Evolutionary conservation across 1,140 invertebrate genomes (phyloP).

Genomic region (Ganaspis sp.): DNA sequence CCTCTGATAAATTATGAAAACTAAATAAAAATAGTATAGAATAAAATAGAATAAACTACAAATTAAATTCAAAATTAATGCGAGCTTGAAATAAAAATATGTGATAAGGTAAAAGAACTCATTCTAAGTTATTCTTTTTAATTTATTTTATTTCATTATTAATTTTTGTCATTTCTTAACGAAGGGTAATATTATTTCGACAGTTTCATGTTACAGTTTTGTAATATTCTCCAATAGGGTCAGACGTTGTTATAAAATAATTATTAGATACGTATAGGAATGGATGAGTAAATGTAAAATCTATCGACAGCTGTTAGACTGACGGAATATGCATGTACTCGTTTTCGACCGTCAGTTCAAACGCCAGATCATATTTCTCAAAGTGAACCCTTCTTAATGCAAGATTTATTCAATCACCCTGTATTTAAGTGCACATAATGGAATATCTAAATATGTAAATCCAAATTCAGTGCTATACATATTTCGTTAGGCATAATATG

Average conservation of each 20-base stretch:
- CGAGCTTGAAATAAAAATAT: too few species aligned
- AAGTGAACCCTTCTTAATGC: constrained; percentile 12
- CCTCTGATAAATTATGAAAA: not conserved
- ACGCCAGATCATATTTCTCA: not conserved
- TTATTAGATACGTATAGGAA: not conserved
- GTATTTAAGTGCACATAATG: constrained; percentile 1
- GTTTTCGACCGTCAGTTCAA: not conserved
- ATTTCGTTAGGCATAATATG: too few species aligned
- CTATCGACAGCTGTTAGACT: constrained; percentile 9
- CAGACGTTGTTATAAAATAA: not conserved
- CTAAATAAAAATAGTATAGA: not conserved
- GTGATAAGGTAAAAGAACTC: too few species aligned
- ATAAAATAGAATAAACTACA: too few species aligned
- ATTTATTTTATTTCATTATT: not conserved
- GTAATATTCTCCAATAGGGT: not conserved
- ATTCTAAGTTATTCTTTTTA: not conserved
- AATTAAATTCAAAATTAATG: too few species aligned
- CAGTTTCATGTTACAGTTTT: not conserved
- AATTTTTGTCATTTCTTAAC: not conserved
- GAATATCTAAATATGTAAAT: constrained; percentile 23
- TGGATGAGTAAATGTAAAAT: not conserved
- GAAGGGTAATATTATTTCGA: not conserved
- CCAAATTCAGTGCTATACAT: not conserved
- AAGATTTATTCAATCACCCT: constrained; percentile 9
- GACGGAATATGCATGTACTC: not conserved